Base-by-base conservation (phyloP, 2,797 vertebrate species). In the Smutsia temminckii region DNA sequence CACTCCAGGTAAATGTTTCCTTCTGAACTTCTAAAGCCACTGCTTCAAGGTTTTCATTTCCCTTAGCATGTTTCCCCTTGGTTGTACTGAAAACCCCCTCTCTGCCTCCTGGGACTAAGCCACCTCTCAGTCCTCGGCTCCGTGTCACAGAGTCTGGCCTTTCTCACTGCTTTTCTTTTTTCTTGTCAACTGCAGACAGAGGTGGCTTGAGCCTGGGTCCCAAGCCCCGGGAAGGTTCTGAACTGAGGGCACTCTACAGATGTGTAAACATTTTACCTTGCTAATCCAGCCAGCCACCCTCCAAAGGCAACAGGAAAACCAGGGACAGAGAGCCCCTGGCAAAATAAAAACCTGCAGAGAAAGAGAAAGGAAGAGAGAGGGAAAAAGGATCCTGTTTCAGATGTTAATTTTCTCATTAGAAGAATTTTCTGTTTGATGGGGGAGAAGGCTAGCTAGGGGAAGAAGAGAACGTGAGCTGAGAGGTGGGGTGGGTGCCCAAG, bases 221-320 rank as follows among this genome's bases (percentile, higher is more conserved):
- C 93, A 93, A 95, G 97, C 98, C 98, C 98, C 87, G 37, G 98
- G 97, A 98, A 98, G 98, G 79, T 98, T 99, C 96, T 98, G 97
- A 98, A 97, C 94, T 77, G 95, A 96, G 96, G 96, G 95, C 75
- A 69, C 98, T 98, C 98, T 98, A 98, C 98, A 99, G 98, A 99
- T 99, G 98, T 98, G 98, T 99, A 99, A 99, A 99, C 99, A 99
- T 98, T 98, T 99, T 99, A 99, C 99, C 98, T 99, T 99, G 98
- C 98, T 98, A 98, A 98, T 98, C 97, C 98, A 98, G 98, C 98
- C 98, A 98, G 97, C 97, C 83, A 80, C 97, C 97, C 98, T 99
- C 99, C 99, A 99, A 99, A 98, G 98, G 98, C 99, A 99, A 99
- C 99, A 99, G 99, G 99, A 99, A 99, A 99, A 99, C 98, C 98